These are phyloP conservation scores for Lamellibrachia satsuma DNA, from an alignment of 2,888 invertebrate genomes.

Conservation along the genomic window DNA sequence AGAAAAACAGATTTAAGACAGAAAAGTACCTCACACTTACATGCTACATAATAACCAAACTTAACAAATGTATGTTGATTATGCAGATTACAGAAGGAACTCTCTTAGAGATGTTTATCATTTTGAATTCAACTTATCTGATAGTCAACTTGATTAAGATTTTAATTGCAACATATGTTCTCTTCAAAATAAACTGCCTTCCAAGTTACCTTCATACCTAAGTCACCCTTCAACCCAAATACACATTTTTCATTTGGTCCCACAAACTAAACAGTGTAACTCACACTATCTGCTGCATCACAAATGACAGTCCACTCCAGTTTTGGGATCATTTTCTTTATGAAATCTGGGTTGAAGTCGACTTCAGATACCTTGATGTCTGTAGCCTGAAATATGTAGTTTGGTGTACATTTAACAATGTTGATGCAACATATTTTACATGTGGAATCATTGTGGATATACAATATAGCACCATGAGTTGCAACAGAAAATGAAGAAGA, in stretches of 20 bases:
- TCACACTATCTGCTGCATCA: constrained; percentile 77
- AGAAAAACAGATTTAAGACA: background rate
- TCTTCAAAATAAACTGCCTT: too few relatives aligned
- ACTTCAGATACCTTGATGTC: constrained; percentile 79
- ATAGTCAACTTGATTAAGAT: too few relatives aligned
- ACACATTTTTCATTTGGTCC: background rate
- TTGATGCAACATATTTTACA: background rate
- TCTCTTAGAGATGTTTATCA: too few relatives aligned
- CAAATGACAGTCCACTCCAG: constrained; percentile 88
- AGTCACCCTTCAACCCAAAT: background rate
- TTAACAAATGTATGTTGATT: too few relatives aligned
- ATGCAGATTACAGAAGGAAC: too few relatives aligned
- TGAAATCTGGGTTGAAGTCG: constrained; percentile 91
- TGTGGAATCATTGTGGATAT: background rate
- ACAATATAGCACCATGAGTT: background rate
- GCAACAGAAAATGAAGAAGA: background rate
- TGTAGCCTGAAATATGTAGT: constrained; percentile 34
- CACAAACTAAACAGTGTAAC: background rate
- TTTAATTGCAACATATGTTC: too few relatives aligned
- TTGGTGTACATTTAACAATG: background rate
- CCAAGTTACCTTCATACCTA: too few relatives aligned
- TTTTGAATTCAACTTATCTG: too few relatives aligned
- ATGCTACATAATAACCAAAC: too few relatives aligned
- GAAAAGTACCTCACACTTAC: too few relatives aligned
- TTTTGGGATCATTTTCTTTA: constrained; percentile 88